Percentiles rank a stretch among this genome's conserved stretches.
phyloP scores from a whole-genome alignment of 2,113 vertebrate genomes.

The Halichoeres trimaculatus region DNA sequence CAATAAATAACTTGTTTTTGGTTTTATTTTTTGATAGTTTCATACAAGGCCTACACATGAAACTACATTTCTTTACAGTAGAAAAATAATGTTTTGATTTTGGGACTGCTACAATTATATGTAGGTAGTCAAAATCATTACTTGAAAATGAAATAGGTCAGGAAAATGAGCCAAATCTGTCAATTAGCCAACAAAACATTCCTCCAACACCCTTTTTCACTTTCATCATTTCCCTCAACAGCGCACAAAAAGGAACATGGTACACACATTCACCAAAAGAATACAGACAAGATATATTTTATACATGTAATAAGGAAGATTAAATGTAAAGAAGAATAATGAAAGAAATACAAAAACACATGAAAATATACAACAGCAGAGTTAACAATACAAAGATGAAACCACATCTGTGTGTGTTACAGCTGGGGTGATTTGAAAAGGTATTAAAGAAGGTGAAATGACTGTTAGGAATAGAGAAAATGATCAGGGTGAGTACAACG shows the following conservation, averaged over 20 bases:
- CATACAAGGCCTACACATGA: conserved; percentile 48
- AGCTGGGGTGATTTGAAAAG: conserved; percentile 40
- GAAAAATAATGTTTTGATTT: conserved; percentile 79
- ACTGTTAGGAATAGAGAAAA: conserved; percentile 39
- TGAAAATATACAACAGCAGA: conserved; percentile 56
- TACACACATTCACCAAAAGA: conserved; percentile 50
- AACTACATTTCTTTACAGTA: conserved; percentile 68
- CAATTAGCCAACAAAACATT: conserved; percentile 47
- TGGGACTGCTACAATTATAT: conserved; percentile 54
- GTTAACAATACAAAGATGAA: conserved; percentile 32
- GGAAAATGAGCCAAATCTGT: conserved; percentile 29
- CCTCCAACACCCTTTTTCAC: conserved; percentile 38
- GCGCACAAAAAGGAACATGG: conserved; percentile 48
- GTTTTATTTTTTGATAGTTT: conserved; percentile 37
- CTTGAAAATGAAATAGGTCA: conserved; percentile 47
- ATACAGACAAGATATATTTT: conserved; percentile 59
- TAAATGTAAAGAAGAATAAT: conserved; percentile 53
- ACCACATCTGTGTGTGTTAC: conserved; percentile 41
- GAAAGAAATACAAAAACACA: conserved; percentile 53
- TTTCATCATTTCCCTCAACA: conserved; percentile 58
- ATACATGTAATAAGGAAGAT: conserved; percentile 50
- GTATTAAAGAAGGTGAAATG: conserved; percentile 27
- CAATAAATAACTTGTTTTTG: conserved; percentile 9
- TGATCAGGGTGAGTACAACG: conserved; percentile 10
- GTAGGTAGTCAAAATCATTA: conserved; percentile 60